Base-by-base conservation (phyloP, 2,113 vertebrate species). In the Bufo gargarizans region DNA sequence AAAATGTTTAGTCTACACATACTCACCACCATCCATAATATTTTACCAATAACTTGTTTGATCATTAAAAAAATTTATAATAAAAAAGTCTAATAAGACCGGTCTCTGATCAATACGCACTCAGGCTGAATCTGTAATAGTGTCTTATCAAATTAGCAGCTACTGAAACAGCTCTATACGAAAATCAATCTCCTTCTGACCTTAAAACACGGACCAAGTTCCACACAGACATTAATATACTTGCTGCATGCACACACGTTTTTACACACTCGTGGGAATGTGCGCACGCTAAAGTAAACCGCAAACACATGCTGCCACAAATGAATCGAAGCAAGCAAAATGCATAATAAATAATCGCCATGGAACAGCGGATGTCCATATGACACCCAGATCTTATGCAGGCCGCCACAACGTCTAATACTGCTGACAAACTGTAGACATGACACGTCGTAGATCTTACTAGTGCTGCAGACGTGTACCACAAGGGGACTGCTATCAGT, bases 141-240 rank as follows among this genome's bases (percentile, higher is more conserved):
- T 82, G 90, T 89, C 84, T 90, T 90, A 90, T 89, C 89, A 89
- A 77, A 89, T 92, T 88, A 93, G 90, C 86, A 81, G 90, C 91
- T 92, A 90, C 89, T 53, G 77, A 87, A 89, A 91, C 90, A 78
- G 87, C 86, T 91, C 87, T 76, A 85, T 82, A 82, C 12, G 0
- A 84, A 92, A 91, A 89, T 91, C 83, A 59, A 88, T 67, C 88
- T 16, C 91, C 45, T 89, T 69, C 88, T 88, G 74, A 90, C 87
- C 89, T 91, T 84, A 86, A 90, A 91, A 90, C 14, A 86, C 3
- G 11, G 72, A 65, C 59, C 19, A 84, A 71, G 86, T 90, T 89
- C 89, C 89, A 91, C 87, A 63, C 2, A 33, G 3, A 65, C 53
- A 3, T 89, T 89, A 86, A 80, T 82, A 77, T 50, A 84, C 58